Evolutionary conservation across 2,797 vertebrate species (phyloP), one percentile per base, ranked within the genome.

Genomic region (Hippopotamyrus pictus): DNA sequence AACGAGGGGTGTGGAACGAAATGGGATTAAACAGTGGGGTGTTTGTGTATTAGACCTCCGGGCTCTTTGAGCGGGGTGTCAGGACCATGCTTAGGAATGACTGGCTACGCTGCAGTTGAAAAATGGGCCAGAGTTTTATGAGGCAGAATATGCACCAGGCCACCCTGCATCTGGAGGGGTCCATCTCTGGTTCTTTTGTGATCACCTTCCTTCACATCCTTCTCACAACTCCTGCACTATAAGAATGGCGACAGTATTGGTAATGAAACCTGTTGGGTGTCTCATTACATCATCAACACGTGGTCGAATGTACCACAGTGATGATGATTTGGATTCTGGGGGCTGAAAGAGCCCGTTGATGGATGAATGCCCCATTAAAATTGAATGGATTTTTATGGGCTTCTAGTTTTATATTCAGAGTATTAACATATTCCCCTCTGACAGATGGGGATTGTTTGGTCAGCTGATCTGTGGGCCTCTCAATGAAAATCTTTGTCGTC

Each of bases 361-460:
- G 85, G 19, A 87, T 87, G 53, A 87, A 87, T 87, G 51, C 14
- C 33, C 51, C 53, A 57, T 48, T 84, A 84, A 50, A 65, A 48
- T 2, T 85, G 44, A 85, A 65, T 85, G 82, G 41, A 88, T 89
- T 59, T 89, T 46, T 29, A 84, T 87, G 22, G 25, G 1, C 25
- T 89, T 57, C 76, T 87, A 57, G 51, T 88, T 46, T 86, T 25
- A 87, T 76, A 87, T 76, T 76, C 59, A 3, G 86, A 88, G 82
- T 76, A 44, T 89, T 48, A 44, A 37, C 88, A 57, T 59, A 37
- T 73, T 59, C 22, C 83, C 22, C 29, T 84, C 79, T 57, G 89
- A 90, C 83, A 90, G 85, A 90, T 82, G 51, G 46, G 17, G 25
- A 88, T 87, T 90, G 90, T 88, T 51, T 65, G 29, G 62, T 90